Evolutionary conservation across 2,888 invertebrate species (phyloP).

Genomic region (Gari tellinella): DNA sequence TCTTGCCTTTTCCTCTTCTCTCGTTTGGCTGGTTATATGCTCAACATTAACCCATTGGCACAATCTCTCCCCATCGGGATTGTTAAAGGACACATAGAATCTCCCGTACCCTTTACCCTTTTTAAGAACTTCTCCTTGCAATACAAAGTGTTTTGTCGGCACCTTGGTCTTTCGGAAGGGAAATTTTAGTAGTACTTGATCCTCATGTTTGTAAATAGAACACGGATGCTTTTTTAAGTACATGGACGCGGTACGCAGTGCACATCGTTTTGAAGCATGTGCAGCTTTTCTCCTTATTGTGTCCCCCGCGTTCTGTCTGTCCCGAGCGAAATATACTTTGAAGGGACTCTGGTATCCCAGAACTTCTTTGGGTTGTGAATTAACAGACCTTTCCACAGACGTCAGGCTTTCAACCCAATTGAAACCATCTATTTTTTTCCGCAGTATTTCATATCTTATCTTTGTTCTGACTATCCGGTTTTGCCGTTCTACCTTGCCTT

Average conservation of each 20-base stretch:
- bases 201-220: conserved; percentile 6
- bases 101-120: not conserved
- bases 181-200: not conserved
- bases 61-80: not conserved
- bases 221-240: conserved; percentile 1
- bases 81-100: not conserved
- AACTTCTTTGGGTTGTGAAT: conserved; percentile 27
- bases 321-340: conserved; percentile 16
- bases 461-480: conserved; percentile 12
- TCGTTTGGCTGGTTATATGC: not conserved
- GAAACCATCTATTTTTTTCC: not conserved
- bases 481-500: conserved; percentile 25
- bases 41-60: conserved; percentile 1
- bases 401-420: conserved; percentile 7
- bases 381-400: not conserved
- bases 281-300: conserved; percentile 9
- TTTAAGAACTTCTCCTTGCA: not conserved
- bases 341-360: conserved; percentile 13
- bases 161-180: not conserved
- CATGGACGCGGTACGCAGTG: not conserved
- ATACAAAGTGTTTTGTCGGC: not conserved
- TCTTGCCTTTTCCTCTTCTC: not conserved
- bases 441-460: conserved; percentile 4
- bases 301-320: conserved; percentile 1
- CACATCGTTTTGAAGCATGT: not conserved